These are phyloP conservation scores for Threskiornis aethiopicus DNA, from an alignment of 2,797 vertebrate species.

Conservation along the genomic window DNA sequence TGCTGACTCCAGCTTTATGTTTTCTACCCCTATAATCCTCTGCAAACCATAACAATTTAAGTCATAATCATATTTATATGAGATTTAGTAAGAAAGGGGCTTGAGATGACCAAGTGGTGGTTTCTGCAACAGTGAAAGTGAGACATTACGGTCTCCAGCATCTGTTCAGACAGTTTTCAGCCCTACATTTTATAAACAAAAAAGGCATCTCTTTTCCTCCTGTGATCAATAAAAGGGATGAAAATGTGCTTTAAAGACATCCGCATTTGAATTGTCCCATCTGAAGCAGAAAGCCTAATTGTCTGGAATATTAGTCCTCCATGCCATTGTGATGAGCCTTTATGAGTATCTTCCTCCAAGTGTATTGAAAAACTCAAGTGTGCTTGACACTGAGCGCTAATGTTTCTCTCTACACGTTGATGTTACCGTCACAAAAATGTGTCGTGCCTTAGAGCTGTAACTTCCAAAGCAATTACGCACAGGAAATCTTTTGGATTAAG, in stretches of 20 bases:
- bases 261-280: conserved; percentile 72
- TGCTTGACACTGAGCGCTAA: conserved; percentile 71
- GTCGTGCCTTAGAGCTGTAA: conserved; percentile 70
- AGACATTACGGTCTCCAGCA: conserved; percentile 34
- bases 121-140: conserved; percentile 44
- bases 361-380: conserved; percentile 72
- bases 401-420: conserved; percentile 42
- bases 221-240: conserved; percentile 65
- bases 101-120: conserved; percentile 41
- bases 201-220: conserved; percentile 59
- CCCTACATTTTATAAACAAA: conserved; percentile 66
- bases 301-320: conserved; percentile 67
- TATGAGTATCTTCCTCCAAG: conserved; percentile 61
- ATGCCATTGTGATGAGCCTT: conserved; percentile 45
- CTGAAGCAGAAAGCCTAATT: conserved; percentile 74
- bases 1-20: conserved; percentile 42
- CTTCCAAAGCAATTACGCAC: conserved; percentile 67
- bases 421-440: conserved; percentile 67
- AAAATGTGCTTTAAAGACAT: conserved; percentile 67
- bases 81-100: conserved; percentile 16
- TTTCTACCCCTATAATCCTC: conserved; percentile 9
- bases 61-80: conserved; percentile 37
- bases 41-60: conserved; percentile 27
- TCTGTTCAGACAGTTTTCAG: conserved; percentile 55
- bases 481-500: conserved; percentile 66